These are phyloP conservation scores for Calcarius ornatus DNA, from an alignment of 2,113 vertebrate species.

Conservation along the genomic window DNA sequence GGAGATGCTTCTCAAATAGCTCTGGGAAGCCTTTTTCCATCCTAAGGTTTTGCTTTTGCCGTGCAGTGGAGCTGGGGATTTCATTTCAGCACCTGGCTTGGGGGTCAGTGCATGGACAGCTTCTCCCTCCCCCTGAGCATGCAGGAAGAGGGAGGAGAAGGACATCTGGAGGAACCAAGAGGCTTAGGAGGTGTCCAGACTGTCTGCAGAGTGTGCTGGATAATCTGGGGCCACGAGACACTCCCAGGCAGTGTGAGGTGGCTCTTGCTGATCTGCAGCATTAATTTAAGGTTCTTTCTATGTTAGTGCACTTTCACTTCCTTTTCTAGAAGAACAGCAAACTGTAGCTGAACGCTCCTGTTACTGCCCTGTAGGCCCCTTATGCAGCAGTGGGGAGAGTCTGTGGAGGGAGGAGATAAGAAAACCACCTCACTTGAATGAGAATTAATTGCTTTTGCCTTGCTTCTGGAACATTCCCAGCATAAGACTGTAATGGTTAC, in stretches of 20 bases:
- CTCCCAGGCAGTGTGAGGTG: not conserved
- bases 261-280: slow-evolving; percentile 8
- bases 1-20: not conserved
- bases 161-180: not conserved
- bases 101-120: not conserved
- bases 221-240: not conserved
- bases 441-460: not conserved
- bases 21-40: not conserved
- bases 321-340: not conserved
- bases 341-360: not conserved
- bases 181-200: not conserved
- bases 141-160: not conserved
- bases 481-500: not conserved
- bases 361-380: not conserved
- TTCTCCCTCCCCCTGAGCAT: not conserved
- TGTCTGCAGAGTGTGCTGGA: not conserved
- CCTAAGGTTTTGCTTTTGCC: not conserved
- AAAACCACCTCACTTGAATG: not conserved
- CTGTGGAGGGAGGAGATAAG: not conserved
- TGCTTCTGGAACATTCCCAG: not conserved
- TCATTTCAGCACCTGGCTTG: not conserved
- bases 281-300: not conserved
- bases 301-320: slow-evolving; percentile 15
- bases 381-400: not conserved
- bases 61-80: not conserved